Evolutionary conservation across 2,888 invertebrate genomes (phyloP), one percentile per base, ranked within the genome.

Genomic region (Bombylius major): DNA sequence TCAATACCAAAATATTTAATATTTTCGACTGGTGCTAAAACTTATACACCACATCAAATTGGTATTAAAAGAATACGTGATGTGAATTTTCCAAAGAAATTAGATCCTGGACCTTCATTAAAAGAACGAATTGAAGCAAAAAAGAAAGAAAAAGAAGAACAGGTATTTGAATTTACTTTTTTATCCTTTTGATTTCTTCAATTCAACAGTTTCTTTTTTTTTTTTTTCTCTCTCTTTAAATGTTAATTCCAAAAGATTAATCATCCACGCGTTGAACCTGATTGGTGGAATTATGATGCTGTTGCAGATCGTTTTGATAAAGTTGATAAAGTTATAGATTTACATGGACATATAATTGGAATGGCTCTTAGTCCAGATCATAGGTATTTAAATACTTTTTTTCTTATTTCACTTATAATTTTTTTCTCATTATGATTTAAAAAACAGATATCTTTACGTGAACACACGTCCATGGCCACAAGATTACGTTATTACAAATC

Each of bases 341-440:
- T 91, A 53, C 85, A 89, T 67, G 90, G 89, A 0, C 89, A 90
- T 67, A 89, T 91, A 57, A 88, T 90, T 63, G 91, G 91, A 63
- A 88, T 91, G 87, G 84, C 86, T 4, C 74, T 91, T 13, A 89
- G 89, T 59, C 90, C 89, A 0, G 89, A 89, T 75, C 87, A 89
- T 66, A 78, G 83, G 82, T 65, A 59, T 23, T 23, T 53, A 6
- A 8, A 13, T 14, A 47, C 23, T 39, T 39, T 39, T 39, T 39
- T 7, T 11, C 4, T 9, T 1, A 7, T 9, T 39, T 3, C 7
- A 39, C 39, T 3, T 2, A 39, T 11, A 39, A 2, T 11, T 7
- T 39, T 39, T 39, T 7, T 39, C 7, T 7, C 39, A 39, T 11
- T 39, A 11, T 39, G 2, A 9, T 39, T 11, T 3, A 39, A 39